These are phyloP conservation scores for Ammodytes marinus DNA, from an alignment of 2,113 vertebrate species.

Conservation along the genomic window DNA sequence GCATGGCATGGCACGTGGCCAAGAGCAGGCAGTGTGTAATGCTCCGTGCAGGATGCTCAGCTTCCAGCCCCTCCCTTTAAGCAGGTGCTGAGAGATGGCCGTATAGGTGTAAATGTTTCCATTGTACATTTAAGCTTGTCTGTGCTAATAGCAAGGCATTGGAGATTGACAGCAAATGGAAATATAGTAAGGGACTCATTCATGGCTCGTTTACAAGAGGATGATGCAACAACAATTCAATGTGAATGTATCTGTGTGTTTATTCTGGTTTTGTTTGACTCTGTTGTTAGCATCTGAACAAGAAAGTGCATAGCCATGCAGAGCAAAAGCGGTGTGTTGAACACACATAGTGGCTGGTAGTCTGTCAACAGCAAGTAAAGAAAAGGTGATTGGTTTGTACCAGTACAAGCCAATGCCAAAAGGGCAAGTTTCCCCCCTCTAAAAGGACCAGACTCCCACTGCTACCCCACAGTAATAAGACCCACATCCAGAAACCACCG, in stretches of 20 bases:
- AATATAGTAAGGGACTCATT: background rate
- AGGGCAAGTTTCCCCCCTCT: background rate
- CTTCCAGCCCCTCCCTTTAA: conserved; percentile 62
- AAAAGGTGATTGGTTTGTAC: background rate
- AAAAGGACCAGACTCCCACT: background rate
- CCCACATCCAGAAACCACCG: conserved; percentile 17
- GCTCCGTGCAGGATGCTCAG: conserved; percentile 24
- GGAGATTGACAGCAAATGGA: conserved; percentile 37
- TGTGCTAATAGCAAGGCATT: conserved; percentile 42
- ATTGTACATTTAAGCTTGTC: conserved; percentile 48
- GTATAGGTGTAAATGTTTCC: conserved; percentile 63
- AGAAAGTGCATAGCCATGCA: background rate
- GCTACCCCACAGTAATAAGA: conserved; percentile 20
- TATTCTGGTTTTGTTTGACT: background rate
- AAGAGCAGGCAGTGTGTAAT: conserved; percentile 17
- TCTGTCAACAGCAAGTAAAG: background rate
- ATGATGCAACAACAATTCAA: background rate
- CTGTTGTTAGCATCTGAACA: background rate
- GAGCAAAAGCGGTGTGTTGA: background rate
- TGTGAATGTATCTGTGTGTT: conserved; percentile 4
- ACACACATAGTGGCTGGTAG: background rate
- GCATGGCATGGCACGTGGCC: conserved; percentile 40
- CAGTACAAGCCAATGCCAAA: background rate
- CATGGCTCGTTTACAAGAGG: background rate
- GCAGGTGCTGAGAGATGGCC: conserved; percentile 70